These are phyloP conservation scores for Mantis religiosa DNA, from an alignment of 2,888 invertebrate species.

Conservation along the genomic window DNA sequence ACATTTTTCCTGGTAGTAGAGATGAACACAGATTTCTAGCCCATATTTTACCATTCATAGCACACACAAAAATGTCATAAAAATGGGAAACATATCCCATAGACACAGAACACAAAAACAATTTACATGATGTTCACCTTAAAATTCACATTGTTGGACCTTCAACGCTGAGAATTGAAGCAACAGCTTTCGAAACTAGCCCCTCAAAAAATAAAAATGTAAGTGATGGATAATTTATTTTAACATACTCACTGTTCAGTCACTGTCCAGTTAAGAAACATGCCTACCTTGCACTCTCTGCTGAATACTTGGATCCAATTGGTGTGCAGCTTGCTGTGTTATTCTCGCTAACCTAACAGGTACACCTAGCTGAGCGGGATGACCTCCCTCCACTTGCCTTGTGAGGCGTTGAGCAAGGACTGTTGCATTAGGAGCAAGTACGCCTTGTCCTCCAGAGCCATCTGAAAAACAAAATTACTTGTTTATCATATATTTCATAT, in stretches of 20 bases:
- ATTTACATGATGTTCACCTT: no score
- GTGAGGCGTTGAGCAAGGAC: slow-evolving; percentile 9
- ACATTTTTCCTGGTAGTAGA: no score
- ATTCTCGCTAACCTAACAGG: slow-evolving; percentile 11
- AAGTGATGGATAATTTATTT: no score
- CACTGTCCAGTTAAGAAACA: not conserved
- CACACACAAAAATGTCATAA: no score
- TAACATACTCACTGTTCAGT: not conserved
- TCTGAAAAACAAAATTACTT: not conserved
- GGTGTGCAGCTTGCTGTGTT: not conserved
- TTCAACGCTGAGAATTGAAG: no score
- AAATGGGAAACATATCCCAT: no score
- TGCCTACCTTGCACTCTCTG: not conserved
- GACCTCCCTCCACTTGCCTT: slow-evolving; percentile 1
- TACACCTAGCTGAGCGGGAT: not conserved
- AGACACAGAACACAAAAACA: no score
- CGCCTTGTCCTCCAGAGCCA: not conserved
- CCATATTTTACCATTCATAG: no score
- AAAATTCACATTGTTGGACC: no score
- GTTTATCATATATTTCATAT: not conserved
- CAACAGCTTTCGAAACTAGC: no score
- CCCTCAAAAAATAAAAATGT: no score
- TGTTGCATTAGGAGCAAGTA: slow-evolving; percentile 15
- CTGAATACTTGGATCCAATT: not conserved
- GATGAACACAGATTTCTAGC: no score